Base-by-base conservation (phyloP, 2,888 invertebrate species). In the Stenodema calcarata region DNA sequence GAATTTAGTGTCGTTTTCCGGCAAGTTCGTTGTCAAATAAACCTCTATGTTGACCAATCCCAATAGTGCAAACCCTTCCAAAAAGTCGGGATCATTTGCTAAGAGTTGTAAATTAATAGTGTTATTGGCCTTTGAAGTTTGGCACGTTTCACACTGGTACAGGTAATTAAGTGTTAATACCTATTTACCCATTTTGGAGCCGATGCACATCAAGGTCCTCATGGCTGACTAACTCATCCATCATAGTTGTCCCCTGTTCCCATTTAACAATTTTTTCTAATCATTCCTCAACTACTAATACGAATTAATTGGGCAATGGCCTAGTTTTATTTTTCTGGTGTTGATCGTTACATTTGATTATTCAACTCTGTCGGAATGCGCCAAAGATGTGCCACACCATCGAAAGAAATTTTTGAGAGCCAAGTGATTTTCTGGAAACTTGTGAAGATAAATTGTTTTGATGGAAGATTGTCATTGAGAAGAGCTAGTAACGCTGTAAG, bases 331-430 rank as follows among this genome's bases (percentile, higher is more conserved):
- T 54, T 54, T n/a, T 16, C 54, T 54, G 50, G 50, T 50, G 50
- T 7, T 50, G 54, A 54, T 54, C 54, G 54, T 54, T 54, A 18
- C 7, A 16, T 30, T 75, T 75, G 41, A 41, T 14, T 0, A 75
- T 75, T 30, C 11, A 30, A 9, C n/a, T 30, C n/a, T 73, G n/a
- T 75, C 27, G 47, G 47, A 54, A 80, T 30, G 30, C 54, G 80
- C 54, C 80, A 23, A n/a, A 80, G 80, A 80, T 80, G 80, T 80
- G 80, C 80, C 80, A 80, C 80, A 78, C 78, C 78, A 78, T 44
- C 23, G 12, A 75, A 30, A 75, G 30, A n/a, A 75, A 41, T 75
- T 30, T 75, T 16, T 18, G 4, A n/a, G 73, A 35, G 73, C 73
- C 28, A 75, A 75, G 73, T 18, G 73, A 35, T 75, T 75, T 75